These are phyloP conservation scores for Phoxinus dragarum DNA, from an alignment of 2,797 vertebrate genomes.

Conservation along the genomic window DNA sequence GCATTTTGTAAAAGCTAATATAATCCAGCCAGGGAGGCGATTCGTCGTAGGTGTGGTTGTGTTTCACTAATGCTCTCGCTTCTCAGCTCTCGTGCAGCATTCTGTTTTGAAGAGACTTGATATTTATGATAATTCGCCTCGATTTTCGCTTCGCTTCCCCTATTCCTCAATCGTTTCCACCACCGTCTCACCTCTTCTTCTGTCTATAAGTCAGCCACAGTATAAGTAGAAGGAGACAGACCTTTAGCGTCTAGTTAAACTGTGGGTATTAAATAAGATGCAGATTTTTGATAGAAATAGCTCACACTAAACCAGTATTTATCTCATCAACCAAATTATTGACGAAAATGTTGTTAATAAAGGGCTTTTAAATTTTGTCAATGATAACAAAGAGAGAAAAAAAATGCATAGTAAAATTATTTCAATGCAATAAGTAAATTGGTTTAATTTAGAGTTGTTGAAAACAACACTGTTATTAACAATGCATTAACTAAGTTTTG, in stretches of 20 bases:
- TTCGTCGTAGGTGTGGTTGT: slow-evolving; percentile 8
- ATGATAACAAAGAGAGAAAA: not conserved
- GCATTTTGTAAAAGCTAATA: slow-evolving; percentile 28
- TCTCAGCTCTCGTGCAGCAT: slow-evolving; percentile 18
- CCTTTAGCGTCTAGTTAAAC: not conserved
- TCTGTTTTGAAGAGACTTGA: slow-evolving; percentile 49
- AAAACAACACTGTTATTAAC: not conserved
- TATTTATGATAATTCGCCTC: slow-evolving; percentile 61
- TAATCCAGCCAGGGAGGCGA: not conserved
- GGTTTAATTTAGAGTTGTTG: not conserved
- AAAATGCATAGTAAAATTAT: not conserved
- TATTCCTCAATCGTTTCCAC: slow-evolving; percentile 56
- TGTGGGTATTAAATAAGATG: not conserved
- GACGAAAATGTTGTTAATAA: not conserved
- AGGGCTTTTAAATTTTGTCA: not conserved
- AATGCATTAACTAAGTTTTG: not conserved
- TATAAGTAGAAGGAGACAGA: slow-evolving; percentile 22
- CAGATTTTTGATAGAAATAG: not conserved
- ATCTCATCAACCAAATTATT: not conserved
- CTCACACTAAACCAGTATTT: not conserved
- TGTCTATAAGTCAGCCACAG: slow-evolving; percentile 62
- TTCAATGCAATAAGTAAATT: not conserved
- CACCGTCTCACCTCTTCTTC: slow-evolving; percentile 26
- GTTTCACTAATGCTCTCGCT: slow-evolving; percentile 41
- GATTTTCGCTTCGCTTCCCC: slow-evolving; percentile 45